phyloP scores from a whole-genome alignment of 53 echinoderm and acorn worm genomes.

The Echinarachnius parma region DNA sequence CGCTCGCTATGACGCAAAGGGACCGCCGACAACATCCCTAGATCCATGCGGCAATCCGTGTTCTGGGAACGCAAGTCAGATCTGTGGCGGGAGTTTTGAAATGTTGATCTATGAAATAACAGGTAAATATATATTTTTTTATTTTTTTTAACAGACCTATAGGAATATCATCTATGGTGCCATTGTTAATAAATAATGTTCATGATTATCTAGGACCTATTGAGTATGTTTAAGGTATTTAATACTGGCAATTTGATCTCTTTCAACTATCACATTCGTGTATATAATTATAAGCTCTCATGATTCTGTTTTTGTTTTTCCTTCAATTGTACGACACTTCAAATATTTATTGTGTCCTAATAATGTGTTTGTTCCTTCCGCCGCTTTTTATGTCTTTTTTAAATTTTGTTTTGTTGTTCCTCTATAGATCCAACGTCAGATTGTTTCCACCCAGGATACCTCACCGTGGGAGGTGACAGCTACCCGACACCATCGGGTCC shows the following conservation, averaged over 20 bases:
- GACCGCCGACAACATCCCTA: not conserved
- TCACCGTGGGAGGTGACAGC: conserved; percentile 8
- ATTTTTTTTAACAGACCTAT: not conserved
- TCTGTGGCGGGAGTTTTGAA: conserved; percentile 41
- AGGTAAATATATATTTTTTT: conserved; percentile 37
- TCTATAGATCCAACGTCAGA: conserved; percentile 22
- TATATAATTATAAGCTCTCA: no score
- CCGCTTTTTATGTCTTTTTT: no score
- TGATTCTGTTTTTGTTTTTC: no score
- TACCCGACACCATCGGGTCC: conserved; percentile 1
- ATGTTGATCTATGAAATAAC: conserved; percentile 52
- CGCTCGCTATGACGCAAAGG: conserved; percentile 28
- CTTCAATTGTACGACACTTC: no score
- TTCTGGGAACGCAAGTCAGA: conserved; percentile 48
- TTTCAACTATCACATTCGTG: no score
- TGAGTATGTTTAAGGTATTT: no score
- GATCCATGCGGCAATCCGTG: conserved; percentile 1
- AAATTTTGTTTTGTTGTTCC: not conserved
- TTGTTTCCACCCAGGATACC: conserved; percentile 73
- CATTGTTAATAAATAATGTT: no score
- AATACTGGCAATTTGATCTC: no score
- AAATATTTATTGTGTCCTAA: no score
- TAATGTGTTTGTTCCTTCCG: no score
- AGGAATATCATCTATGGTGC: no score
- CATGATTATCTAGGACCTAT: no score